Base-by-base conservation (phyloP, 2,888 invertebrate genomes). In the Drosophila nr. fundita region DNA sequence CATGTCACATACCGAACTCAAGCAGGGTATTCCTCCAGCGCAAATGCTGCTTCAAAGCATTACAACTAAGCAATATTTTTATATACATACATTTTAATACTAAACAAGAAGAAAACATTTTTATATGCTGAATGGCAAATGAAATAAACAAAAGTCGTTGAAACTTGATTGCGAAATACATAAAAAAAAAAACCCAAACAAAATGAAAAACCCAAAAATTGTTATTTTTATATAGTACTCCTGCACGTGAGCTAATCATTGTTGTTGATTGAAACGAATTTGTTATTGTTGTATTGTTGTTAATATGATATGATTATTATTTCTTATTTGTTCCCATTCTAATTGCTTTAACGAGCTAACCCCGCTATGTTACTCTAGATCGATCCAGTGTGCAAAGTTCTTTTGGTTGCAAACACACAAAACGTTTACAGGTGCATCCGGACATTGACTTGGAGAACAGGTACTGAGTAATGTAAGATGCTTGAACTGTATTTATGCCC, bases 351-450 rank as follows among this genome's bases (percentile, higher is more conserved):
- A 79, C 60, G 48, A 75, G 80, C 66, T 80, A 69, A 75, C 68
- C 73, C 57, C 62, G 67, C 80, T 59, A 68, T 68, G 67, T 68
- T 65, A 80, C 71, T 76, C 53, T 71, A 76, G 66, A 72, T 60
- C 57, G 67, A 67, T 53, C 60, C 74, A 73, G 64, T 75, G 67
- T 65, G 73, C 69, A 75, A 66, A 87, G 73, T 84, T 89, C 89
- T 89, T 89, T 85, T 85, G 85, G 89, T 85, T 85, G 85, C 85
- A 87, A 87, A 84, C 72, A 72, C 57, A 73, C 67, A 72, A 61
- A 73, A 62, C 68, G 71, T 89, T 90, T 87, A 75, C 82, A 88
- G 84, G 73, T 78, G 40, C 62, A 34, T 21, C 45, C 10, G 67
- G 66, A 18, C 52, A 4, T 27, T 32, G 29, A 24, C 54, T 24